Conservation (phyloP, 2,797 vertebrate species). For the Meriones psammophilus region DNA sequence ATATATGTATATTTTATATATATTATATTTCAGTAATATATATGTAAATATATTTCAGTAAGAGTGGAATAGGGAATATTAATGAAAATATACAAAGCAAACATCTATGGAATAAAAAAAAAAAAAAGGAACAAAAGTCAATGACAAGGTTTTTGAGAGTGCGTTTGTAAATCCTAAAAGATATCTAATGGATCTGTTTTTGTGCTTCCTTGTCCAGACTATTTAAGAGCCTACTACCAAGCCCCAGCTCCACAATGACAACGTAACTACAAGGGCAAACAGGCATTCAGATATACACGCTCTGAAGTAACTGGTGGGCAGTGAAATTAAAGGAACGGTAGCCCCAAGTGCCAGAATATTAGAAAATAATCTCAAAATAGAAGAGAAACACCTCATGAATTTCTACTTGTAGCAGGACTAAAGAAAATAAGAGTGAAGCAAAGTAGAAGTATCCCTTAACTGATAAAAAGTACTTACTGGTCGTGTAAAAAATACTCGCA, state of each 20-base stretch:
- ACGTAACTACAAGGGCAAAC: neutral
- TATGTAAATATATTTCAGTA: neutral
- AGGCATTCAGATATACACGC: slow-evolving; percentile 35
- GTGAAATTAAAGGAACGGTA: slow-evolving; percentile 17
- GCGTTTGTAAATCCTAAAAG: slow-evolving; percentile 45
- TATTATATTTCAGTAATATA: no score
- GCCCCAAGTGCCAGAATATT: slow-evolving; percentile 34
- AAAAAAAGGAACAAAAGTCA: slow-evolving; percentile 29
- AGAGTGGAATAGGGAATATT: slow-evolving; percentile 23
- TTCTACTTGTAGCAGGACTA: slow-evolving; percentile 4
- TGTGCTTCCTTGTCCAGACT: neutral
- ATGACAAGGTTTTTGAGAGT: slow-evolving; percentile 15
- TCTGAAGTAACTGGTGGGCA: neutral
- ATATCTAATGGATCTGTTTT: neutral
- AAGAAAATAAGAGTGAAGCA: slow-evolving; percentile 34
- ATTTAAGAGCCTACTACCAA: neutral
- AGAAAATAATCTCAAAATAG: slow-evolving; percentile 53
- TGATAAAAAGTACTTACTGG: slow-evolving; percentile 88
- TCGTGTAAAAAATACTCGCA: slow-evolving; percentile 91
- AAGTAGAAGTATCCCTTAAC: neutral
- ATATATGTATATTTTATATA: no score
- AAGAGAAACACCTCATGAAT: slow-evolving; percentile 41
- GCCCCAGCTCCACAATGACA: neutral
- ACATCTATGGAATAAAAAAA: slow-evolving; percentile 45
- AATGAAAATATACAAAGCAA: slow-evolving; percentile 19